Evolutionary conservation across 1,140 invertebrate species (phyloP), one percentile per base, ranked within the genome.

Genomic region (Cydia fagiglandana): DNA sequence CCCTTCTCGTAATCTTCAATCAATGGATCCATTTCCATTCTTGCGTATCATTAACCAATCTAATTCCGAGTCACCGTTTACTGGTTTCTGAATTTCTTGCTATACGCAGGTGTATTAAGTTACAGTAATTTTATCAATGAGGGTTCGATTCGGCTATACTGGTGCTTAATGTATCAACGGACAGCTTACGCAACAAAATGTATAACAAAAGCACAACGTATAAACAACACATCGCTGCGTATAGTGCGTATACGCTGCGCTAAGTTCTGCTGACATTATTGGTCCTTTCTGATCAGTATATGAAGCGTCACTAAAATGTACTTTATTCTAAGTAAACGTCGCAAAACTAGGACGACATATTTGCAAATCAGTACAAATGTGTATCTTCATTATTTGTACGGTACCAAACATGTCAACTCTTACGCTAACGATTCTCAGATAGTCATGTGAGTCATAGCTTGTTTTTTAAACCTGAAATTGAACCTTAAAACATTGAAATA

Each of bases 241-340:
- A 7, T 30, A 38, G 4, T 13, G 6, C 41, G 9, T 45, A 45
- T 45, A 45, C 10, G 1, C 1, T 13, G 41, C 10, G 6, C 41
- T 45, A 15, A 47, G 12, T 47, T 2, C 3, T 3, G 12, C 13
- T 47, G 45, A 15, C 45, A 47, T 47, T 2, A 47, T 15, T 9
- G 24, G 24, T 24, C 24, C 24, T 24, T 24, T 24, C 24, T 24
- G 24, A 24, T 24, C 24, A 15, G 45, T 41, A 9, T 41, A 10
- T 41, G 38, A 41, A 41, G 7, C 38, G 38, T 10, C 38, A 41
- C 7, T 41, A 41, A 41, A 41, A 41, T 41, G 38, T 50, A 81
- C 83, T 80, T 77, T 80, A 78, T 77, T 38, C 50, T 61, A 24
- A 12, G 9, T 10, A 24, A 10, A 61, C 24, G 24, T 24, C 24